These are phyloP conservation scores for Pachycephala philippinensis DNA, from an alignment of 2,113 vertebrate species.

Conservation along the genomic window DNA sequence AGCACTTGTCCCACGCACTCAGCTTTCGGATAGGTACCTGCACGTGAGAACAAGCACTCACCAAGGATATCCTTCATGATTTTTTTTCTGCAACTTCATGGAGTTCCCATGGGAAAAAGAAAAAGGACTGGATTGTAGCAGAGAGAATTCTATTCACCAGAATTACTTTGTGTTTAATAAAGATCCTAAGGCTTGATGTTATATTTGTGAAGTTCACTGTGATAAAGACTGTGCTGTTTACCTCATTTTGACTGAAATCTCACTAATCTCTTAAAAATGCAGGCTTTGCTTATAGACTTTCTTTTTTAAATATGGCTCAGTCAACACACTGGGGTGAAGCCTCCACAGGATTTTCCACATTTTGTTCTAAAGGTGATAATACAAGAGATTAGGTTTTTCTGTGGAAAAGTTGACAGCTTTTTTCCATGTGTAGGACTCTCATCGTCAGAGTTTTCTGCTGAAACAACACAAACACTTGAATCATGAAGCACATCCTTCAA, in stretches of 20 bases:
- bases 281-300: neutral
- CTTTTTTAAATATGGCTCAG: neutral
- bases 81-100: neutral
- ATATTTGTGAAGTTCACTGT: neutral
- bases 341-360: neutral
- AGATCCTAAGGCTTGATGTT: neutral
- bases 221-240: neutral
- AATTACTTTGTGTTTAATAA: neutral
- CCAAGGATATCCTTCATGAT: neutral
- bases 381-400: neutral
- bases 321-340: neutral
- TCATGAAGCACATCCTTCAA: conserved; percentile 11
- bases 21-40: neutral
- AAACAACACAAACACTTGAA: neutral
- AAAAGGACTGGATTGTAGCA: neutral
- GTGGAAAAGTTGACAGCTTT: neutral
- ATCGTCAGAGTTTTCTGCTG: neutral
- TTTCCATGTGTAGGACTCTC: neutral
- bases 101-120: neutral
- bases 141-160: neutral
- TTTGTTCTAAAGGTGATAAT: neutral
- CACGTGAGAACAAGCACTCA: neutral
- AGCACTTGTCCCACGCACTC: neutral
- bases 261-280: neutral
- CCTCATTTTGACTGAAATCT: neutral